phyloP scores from a whole-genome alignment of 2,888 invertebrate genomes.

The Onchidella celtica region DNA sequence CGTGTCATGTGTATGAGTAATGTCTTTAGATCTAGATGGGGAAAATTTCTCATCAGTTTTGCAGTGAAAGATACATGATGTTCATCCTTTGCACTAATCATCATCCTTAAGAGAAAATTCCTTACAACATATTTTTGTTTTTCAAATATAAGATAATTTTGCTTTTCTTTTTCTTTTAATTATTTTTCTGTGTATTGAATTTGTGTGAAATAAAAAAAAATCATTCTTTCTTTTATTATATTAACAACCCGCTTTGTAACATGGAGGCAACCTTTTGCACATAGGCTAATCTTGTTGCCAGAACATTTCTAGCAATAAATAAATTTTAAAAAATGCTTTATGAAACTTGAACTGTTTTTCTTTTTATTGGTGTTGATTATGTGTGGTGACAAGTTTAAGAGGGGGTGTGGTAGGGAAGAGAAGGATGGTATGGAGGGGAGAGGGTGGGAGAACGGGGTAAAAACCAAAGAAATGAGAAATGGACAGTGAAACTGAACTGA shows the following conservation, averaged over 20 bases:
- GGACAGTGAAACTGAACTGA: no score
- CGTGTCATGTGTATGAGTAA: no score
- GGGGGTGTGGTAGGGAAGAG: neutral
- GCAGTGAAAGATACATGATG: no score
- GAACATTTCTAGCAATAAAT: conserved; percentile 42
- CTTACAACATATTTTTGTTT: neutral
- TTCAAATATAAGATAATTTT: neutral
- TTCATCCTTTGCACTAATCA: neutral
- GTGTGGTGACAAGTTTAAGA: neutral
- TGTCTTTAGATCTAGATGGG: no score
- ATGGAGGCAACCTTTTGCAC: conserved; percentile 48
- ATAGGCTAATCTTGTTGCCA: conserved; percentile 7
- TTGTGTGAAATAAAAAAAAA: no score
- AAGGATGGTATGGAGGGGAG: neutral
- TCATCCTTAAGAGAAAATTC: neutral
- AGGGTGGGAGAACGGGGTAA: neutral
- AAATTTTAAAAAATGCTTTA: conserved; percentile 25
- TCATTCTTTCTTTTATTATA: neutral
- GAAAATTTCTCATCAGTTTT: no score
- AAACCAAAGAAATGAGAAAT: neutral
- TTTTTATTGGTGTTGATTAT: neutral
- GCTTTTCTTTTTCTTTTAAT: neutral
- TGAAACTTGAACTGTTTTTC: no score
- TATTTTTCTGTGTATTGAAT: neutral
- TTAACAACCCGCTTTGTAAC: conserved; percentile 32